Evolutionary conservation across 1,140 invertebrate species (phyloP).

Genomic region (Drosophila erecta): DNA sequence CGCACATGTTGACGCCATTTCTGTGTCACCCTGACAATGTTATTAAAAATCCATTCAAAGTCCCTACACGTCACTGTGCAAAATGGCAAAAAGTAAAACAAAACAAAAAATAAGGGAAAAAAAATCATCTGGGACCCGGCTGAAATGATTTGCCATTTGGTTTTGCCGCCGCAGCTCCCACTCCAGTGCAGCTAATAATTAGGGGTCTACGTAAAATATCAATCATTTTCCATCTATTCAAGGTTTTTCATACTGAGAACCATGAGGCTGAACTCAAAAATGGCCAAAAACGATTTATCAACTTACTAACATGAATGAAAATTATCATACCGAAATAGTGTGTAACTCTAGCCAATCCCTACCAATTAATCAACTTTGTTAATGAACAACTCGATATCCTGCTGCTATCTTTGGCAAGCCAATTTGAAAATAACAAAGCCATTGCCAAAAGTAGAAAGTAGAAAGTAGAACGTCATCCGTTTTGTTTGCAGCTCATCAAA

Average conservation of each 20-base stretch:
- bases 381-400: slow-evolving; percentile 15
- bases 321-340: neutral
- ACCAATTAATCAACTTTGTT: slow-evolving; percentile 12
- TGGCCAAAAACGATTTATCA: neutral
- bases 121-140: neutral
- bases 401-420: slow-evolving; percentile 3
- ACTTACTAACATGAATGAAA: neutral
- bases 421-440: slow-evolving; percentile 18
- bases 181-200: slow-evolving; percentile 17
- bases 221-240: slow-evolving; percentile 33
- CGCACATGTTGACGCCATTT: slow-evolving; percentile 70
- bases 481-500: slow-evolving; percentile 23
- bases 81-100: neutral
- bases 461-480: slow-evolving; percentile 7
- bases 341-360: neutral
- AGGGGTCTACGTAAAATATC: slow-evolving; percentile 12
- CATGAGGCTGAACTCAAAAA: neutral
- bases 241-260: neutral
- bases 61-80: slow-evolving; percentile 35
- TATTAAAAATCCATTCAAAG: slow-evolving; percentile 81
- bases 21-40: slow-evolving; percentile 70
- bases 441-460: neutral
- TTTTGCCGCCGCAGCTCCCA: neutral
- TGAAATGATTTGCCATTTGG: slow-evolving; percentile 37
- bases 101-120: neutral